Percentiles rank a stretch among this genome's conserved stretches.
phyloP scores from a whole-genome alignment of 2,888 invertebrate species.

The Meiosimyza platycephala region DNA sequence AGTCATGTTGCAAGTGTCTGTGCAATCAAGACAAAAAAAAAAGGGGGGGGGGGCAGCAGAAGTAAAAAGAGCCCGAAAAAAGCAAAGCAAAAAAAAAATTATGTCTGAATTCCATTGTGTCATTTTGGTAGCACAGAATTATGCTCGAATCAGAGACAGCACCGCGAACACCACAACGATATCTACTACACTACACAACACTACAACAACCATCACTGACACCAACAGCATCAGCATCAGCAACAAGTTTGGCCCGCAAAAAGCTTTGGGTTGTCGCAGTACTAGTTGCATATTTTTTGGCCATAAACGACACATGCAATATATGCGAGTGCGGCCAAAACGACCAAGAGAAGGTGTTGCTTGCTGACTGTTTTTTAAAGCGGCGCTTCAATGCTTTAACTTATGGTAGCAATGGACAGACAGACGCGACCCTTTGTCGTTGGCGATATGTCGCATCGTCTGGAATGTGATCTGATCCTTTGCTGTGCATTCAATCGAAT shows the following conservation, averaged over 20 bases:
- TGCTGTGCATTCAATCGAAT: slow-evolving; percentile 65
- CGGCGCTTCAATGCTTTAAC: slow-evolving; percentile 55
- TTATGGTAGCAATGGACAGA: slow-evolving; percentile 34
- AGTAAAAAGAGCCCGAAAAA: slow-evolving; percentile 1
- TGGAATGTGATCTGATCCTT: slow-evolving; percentile 56
- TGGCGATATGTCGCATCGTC: slow-evolving; percentile 48
- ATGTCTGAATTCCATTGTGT: slow-evolving; percentile 34
- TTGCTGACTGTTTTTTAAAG: slow-evolving; percentile 65
- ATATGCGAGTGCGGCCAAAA: slow-evolving; percentile 14
- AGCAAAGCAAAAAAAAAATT: not conserved
- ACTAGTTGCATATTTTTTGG: slow-evolving; percentile 1
- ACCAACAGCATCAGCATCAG: not conserved
- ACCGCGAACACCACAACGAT: slow-evolving; percentile 8
- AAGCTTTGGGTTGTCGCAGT: no score
- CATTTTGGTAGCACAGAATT: slow-evolving; percentile 19
- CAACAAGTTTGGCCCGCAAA: not conserved
- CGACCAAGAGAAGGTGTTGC: slow-evolving; percentile 61
- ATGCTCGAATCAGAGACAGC: not conserved
- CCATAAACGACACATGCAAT: not conserved
- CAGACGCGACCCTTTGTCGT: slow-evolving; percentile 45
- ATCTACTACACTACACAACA: not conserved
- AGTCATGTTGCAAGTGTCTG: not conserved
- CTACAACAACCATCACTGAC: slow-evolving; percentile 5
- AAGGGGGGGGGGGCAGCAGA: not conserved
- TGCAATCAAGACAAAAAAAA: not conserved